Base-by-base conservation (phyloP, 2,797 vertebrate genomes). In the Cheirogaleus major region DNA sequence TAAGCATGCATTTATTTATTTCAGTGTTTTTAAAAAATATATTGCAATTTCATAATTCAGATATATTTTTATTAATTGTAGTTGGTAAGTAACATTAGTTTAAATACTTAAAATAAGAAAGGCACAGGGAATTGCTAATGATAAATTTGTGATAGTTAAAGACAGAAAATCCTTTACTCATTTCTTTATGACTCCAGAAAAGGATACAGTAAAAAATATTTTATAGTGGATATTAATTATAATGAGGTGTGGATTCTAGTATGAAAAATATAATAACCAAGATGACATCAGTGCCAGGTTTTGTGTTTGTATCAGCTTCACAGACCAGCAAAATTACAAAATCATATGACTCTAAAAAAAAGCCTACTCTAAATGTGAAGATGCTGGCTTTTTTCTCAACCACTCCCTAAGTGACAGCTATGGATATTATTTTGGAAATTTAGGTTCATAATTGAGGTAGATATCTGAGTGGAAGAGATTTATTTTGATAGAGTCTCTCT, bases 351-450 rank as follows among this genome's bases (percentile, higher is more conserved):
- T 41, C 48, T 48, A 48, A 50, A 38, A 14, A 73, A 80, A 89
- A 43, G 5, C 13, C 63, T 85, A 6, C n/a, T 92, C 85, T 61
- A 61, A 93, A 88, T 80, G 61, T 72, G 48, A 92, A 52, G 59
- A 72, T 43, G n/a, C 14, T 48, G 22, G 3, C 22, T 83, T 89
- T 89, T 27, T 88, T 95, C 27, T 76, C 67, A 90, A 5, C 52
- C 9, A 70, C 35, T 75, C 23, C 27, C 30, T 18, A 50, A n/a
- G 18, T 75, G 52, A 91, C 20, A 95, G 63, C 35, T 83, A 0
- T 70, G 63, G 38, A 83, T 85, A 93, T 95, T 91, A 45, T 78
- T 93, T 92, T 87, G 69, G 73, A 95, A 95, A 93, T 73, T 89
- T 63, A 78, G 67, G 41, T 87, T 95, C 23, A 32, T 85, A 97